phyloP scores from a whole-genome alignment of 2,888 invertebrate species.

The Drosophila acutilabella region DNA sequence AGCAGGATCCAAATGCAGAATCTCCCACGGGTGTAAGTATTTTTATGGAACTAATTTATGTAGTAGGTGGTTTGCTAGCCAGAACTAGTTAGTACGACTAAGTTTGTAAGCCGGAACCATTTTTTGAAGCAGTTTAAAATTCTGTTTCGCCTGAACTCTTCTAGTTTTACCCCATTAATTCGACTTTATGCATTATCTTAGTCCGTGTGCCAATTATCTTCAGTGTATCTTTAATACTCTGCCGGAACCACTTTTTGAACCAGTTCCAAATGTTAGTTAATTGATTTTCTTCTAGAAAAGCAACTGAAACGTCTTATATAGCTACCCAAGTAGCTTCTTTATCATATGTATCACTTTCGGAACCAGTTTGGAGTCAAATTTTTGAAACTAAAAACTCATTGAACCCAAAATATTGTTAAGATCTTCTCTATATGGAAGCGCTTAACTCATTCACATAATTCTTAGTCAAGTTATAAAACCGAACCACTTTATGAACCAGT shows the following conservation, averaged over 20 bases:
- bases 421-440: too few species aligned
- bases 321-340: background rate
- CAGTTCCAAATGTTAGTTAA: background rate
- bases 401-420: background rate
- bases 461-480: background rate
- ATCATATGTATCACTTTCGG: background rate
- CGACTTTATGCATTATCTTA: too few species aligned
- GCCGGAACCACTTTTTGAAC: background rate
- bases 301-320: too few species aligned
- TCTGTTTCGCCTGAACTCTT: too few species aligned
- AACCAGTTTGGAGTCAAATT: background rate
- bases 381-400: too few species aligned
- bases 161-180: too few species aligned
- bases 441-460: background rate
- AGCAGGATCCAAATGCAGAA: slow-evolving; percentile 44
- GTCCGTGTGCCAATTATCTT: too few species aligned
- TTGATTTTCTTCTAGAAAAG: background rate
- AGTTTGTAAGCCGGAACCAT: too few species aligned
- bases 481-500: slow-evolving; percentile 17
- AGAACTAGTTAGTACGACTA: too few species aligned
- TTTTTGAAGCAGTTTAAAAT: too few species aligned
- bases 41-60: background rate
- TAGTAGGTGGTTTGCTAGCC: too few species aligned
- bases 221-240: too few species aligned
- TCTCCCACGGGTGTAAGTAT: slow-evolving; percentile 70